Conservation (phyloP, 2,797 vertebrate genomes). For the Brachymystax lenok region DNA sequence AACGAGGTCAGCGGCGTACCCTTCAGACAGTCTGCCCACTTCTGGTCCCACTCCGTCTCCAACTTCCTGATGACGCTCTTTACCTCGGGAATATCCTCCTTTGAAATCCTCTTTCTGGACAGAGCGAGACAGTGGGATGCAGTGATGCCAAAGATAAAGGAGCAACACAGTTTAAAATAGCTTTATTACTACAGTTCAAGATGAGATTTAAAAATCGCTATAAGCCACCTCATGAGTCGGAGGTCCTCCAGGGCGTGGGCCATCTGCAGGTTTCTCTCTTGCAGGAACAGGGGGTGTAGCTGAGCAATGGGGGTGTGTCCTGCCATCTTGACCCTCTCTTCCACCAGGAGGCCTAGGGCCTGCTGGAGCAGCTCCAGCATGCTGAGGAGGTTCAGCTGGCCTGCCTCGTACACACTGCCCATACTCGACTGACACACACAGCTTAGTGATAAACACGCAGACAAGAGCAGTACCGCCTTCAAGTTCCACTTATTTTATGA, state of each 20-base stretch:
- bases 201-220: not conserved
- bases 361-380: conserved; percentile 84
- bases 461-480: not conserved
- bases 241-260: conserved; percentile 64
- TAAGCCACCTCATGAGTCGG: conserved; percentile 72
- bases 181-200: not conserved
- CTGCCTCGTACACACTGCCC: conserved; percentile 81
- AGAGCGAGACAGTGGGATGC: not conserved
- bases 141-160: not conserved
- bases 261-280: conserved; percentile 59
- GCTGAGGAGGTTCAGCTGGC: conserved; percentile 81
- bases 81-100: conserved; percentile 63
- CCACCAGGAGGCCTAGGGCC: conserved; percentile 73
- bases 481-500: not conserved
- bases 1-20: conserved; percentile 69
- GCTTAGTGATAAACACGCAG: not conserved
- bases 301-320: conserved; percentile 39
- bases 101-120: conserved; percentile 74
- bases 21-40: conserved; percentile 77
- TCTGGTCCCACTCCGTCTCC: conserved; percentile 78
- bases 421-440: conserved; percentile 68
- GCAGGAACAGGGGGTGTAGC: conserved; percentile 57
- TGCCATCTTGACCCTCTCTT: conserved; percentile 56
- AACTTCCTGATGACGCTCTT: conserved; percentile 57
- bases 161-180: not conserved